Evolutionary conservation across 2,113 vertebrate genomes (phyloP), one percentile per base, ranked within the genome.

Genomic region (Salvelinus namaycush): DNA sequence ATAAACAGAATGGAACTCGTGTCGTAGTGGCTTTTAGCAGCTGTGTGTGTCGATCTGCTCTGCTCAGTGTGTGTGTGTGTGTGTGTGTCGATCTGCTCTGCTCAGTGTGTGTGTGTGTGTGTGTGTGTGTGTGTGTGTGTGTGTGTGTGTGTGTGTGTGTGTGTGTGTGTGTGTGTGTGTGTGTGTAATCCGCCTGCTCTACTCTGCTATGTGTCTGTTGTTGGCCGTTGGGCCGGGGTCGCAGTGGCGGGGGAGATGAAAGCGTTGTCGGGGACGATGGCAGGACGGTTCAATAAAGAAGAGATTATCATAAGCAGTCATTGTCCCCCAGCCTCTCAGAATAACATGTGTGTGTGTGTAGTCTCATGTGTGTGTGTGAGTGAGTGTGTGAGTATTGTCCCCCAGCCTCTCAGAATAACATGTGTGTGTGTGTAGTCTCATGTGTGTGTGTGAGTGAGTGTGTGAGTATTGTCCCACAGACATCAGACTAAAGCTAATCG

Each of bases 401-500:
- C 24, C 1, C 24, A 24, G 24, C 24, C 24, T 24, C 24, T 24
- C 24, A 24, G 24, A 24, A 24, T 24, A 24, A 24, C 29, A 5
- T 22, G 14, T 71, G 54, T 92, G 89, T 91, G 68, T 76, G 79
- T 59, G 70, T 29, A 24, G 3, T 60, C 29, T 29, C 29, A 29
- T 31, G 29, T 31, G 29, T 31, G 75, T 20, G 64, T 75, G 77
- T 59, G 70, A 64, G 26, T 29, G 51, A n/a, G 13, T 44, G 44
- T 44, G 44, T 44, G 20, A 26, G 14, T 71, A 54, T 92, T 88
- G 91, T 7, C 90, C 87, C 90, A 92, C 76, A 94, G 92, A 93
- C 87, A 64, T 88, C 75, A 89, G 81, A 91, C 93, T 95, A 96
- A 95, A 96, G 95, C 94, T 97, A 96, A 97, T 97, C 94, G 91